Evolutionary conservation across 2,113 vertebrate genomes (phyloP).

Genomic region (Procavia capensis): DNA sequence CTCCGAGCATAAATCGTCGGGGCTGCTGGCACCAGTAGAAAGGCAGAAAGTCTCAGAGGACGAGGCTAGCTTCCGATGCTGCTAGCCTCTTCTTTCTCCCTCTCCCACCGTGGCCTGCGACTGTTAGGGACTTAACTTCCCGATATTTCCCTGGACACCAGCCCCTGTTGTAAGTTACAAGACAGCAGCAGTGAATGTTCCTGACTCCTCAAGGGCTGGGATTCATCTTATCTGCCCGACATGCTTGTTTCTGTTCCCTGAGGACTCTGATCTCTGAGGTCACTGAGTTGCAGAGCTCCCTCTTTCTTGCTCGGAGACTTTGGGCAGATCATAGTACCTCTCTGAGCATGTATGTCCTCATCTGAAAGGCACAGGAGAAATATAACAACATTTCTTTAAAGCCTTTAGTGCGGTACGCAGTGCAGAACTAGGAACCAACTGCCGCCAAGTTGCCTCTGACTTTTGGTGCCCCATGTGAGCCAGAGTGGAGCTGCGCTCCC

Average conservation of each 20-base stretch:
- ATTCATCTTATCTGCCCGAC: neutral
- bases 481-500: neutral
- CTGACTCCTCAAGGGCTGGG: neutral
- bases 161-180: neutral
- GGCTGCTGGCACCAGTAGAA: neutral
- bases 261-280: neutral
- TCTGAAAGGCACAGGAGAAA: neutral
- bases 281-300: neutral
- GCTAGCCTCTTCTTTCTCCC: neutral
- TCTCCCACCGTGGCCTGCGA: neutral
- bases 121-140: neutral
- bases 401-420: neutral
- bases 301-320: neutral
- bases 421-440: neutral
- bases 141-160: neutral
- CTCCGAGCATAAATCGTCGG: conserved; percentile 57
- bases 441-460: neutral
- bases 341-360: neutral
- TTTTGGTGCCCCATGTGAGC: neutral
- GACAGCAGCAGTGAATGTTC: neutral
- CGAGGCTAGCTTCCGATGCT: neutral
- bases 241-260: neutral
- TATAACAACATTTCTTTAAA: neutral
- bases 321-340: neutral
- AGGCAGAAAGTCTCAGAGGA: neutral